Evolutionary conservation across 2,113 vertebrate species (phyloP), one percentile per base, ranked within the genome.

Genomic region (Morone saxatilis): DNA sequence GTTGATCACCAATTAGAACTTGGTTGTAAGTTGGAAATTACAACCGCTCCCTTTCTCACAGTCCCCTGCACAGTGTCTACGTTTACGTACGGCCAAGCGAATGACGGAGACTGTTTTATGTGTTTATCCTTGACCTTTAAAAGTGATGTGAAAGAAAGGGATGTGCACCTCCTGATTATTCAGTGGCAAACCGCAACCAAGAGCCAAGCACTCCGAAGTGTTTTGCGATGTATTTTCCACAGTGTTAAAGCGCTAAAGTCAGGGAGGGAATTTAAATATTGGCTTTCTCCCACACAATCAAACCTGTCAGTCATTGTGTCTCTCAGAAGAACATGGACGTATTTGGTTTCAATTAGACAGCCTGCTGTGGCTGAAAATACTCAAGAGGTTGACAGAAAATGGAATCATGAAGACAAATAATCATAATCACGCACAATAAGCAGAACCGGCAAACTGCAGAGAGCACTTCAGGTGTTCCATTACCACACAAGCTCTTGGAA

Each of bases 331-430:
- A 65, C 60, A 40, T 6, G 25, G 4, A 53, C 0, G 2, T 50
- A 12, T 8, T 17, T 7, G 40, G 43, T 31, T 79, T 70, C 45
- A 60, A 53, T 59, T 38, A 83, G 54, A 38, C 61, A 4, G 38
- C 45, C 12, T 31, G 36, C 57, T 36, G 62, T 3, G 41, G 43
- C 62, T 51, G 25, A 36, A 61, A 36, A 19, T 2, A 40, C 12
- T 60, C 12, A 5, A 67, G 60, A 56, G 66, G 25, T 7, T 51
- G 47, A 57, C 16, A 51, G 43, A 67, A 12, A 54, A 56, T 36
- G 66, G 60, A 88, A 78, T 81, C 69, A 81, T 36, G 31, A n/a
- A 61, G 63, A 71, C 19, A 71, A 62, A 73, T 50, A 63, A 40
- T 75, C 63, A 61, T 41, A 25, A 70, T 80, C 57, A 63, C 1